Percentiles rank a stretch among this genome's conserved stretches.
phyloP scores from a whole-genome alignment of 2,113 vertebrate genomes.

The Gallinago jamesoni region DNA sequence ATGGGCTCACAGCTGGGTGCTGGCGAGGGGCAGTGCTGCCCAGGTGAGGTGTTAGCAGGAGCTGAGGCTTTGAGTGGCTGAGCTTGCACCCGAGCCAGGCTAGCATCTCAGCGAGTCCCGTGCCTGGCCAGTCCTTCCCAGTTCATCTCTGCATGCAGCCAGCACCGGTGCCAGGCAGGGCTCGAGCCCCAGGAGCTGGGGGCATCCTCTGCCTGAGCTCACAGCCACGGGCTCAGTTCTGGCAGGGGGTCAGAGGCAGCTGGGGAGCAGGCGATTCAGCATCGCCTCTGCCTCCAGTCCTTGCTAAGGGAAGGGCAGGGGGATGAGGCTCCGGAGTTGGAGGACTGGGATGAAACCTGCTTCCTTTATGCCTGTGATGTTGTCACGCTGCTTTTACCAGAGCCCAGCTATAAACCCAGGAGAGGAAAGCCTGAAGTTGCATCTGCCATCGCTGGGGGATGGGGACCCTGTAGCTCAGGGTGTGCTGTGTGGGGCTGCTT shows the following conservation, averaged over 20 bases:
- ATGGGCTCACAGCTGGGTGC: background rate
- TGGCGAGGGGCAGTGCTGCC: background rate
- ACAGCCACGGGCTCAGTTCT: rapidly evolving
- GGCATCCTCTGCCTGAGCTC: background rate
- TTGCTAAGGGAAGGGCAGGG: background rate
- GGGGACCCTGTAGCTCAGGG: background rate
- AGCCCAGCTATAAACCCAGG: rapidly evolving
- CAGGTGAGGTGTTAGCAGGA: rapidly evolving
- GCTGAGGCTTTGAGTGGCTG: background rate
- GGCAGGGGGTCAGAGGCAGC: background rate
- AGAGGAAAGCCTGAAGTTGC: background rate
- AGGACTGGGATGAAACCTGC: rapidly evolving
- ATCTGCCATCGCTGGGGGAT: rapidly evolving
- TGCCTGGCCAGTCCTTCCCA: background rate
- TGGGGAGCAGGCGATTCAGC: rapidly evolving
- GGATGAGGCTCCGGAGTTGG: background rate
- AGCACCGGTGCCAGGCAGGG: background rate
- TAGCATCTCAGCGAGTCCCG: rapidly evolving
- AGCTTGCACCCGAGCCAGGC: rapidly evolving
- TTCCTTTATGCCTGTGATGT: rapidly evolving
- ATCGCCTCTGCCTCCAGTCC: background rate
- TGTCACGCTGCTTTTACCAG: rapidly evolving
- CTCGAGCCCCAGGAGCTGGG: background rate
- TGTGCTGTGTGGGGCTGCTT: background rate
- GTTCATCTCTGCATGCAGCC: rapidly evolving